Percentiles rank a stretch among this genome's conserved stretches.
Conservation (phyloP, 1,140 invertebrate species). For the Sinella curviseta region DNA sequence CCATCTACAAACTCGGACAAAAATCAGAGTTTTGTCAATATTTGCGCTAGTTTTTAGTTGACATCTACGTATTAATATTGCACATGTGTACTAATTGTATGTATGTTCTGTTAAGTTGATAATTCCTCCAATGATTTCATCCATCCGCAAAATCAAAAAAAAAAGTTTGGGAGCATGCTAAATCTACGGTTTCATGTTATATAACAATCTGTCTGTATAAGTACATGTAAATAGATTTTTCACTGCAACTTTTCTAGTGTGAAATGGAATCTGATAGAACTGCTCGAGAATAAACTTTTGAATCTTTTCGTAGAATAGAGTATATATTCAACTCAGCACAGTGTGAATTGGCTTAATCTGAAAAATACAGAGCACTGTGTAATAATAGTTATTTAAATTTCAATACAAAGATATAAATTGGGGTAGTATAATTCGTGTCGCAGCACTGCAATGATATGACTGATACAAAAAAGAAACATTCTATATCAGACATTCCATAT, state of each 20-base stretch:
- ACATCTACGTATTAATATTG: background rate
- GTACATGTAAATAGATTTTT: background rate
- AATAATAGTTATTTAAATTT: no score
- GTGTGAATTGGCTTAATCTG: no score
- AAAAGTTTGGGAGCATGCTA: background rate
- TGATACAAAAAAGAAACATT: background rate
- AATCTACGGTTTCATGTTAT: background rate
- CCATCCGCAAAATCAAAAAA: background rate
- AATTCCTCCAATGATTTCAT: background rate
- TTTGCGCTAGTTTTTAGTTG: background rate
- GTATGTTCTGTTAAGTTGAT: background rate
- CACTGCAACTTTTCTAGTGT: no score
- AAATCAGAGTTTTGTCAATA: background rate
- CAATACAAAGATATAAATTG: no score
- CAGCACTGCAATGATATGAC: background rate
- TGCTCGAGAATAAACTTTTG: no score
- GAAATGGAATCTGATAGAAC: no score
- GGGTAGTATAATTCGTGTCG: background rate
- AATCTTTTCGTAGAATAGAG: no score
- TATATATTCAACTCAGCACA: no score
- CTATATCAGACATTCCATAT: background rate
- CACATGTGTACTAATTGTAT: background rate
- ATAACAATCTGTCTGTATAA: background rate
- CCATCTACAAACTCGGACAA: slow-evolving; percentile 10
- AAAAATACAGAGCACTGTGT: no score